Evolutionary conservation across 2,797 vertebrate genomes (phyloP), one percentile per base, ranked within the genome.

Genomic region (Sorex maritimensis): DNA sequence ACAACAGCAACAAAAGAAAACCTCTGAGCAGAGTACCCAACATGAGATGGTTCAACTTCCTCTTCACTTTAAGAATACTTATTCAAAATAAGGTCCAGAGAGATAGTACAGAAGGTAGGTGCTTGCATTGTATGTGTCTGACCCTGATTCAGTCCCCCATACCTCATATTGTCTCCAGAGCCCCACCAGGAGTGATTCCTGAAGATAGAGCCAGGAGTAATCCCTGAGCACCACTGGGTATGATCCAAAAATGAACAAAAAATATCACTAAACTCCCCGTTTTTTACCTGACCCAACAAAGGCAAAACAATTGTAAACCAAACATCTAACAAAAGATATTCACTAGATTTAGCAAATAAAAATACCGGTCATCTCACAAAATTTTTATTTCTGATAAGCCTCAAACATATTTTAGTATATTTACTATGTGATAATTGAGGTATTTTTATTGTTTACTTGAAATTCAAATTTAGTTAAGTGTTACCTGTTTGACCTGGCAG

Each of bases 301-400:
- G 7, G 24, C 44, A 88, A 67, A 77, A 73, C 28, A 71, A 3
- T 83, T 52, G 63, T 26, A 41, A 72, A 65, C 71, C 46, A 28
- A 90, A 58, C 1, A 52, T 2, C 13, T 6, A 5, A 87, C 84
- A 74, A 72, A 85, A 0, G 49, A 81, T 1, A 46, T 2, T 74
- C 68, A 91, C 72, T 61, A 90, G 58, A 84, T 83, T 88, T 46
- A 78, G 49, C 68, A 92, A 81, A 86, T 61, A 75, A 92, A 85
- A 92, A 90, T 85, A 34, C 4, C 78, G 15, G 15, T 21, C 0
- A 91, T 38, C 12, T 12, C n/a, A 21, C 81, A 87, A 86, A 41
- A 79, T 83, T 80, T 75, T 7, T 79, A 83, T 90, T 90, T 90
- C 63, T 89, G 44, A 83, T 28, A 92, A 86, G 11, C n/a, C 85